Evolutionary conservation across 2,113 vertebrate species (phyloP), one percentile per base, ranked within the genome.

Genomic region (Pionites leucogaster): DNA sequence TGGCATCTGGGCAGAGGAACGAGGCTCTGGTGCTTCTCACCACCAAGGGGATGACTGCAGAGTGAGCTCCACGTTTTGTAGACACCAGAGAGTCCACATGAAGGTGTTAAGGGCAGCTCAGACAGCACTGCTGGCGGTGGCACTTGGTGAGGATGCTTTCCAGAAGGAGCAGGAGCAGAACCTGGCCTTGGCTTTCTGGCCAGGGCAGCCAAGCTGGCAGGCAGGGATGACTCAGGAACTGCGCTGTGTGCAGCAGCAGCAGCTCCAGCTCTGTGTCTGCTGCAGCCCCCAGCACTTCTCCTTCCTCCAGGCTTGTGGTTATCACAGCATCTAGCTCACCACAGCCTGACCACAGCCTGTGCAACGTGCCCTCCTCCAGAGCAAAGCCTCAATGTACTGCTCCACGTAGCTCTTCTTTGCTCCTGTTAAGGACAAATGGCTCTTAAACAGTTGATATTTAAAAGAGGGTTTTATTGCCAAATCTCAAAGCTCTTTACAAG

Each of bases 381-480:
- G 88, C 65, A 86, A 81, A 68, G 67, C 72, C 60, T 74, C 47
- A 2, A 2, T 9, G 41, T n/a, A n/a, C 60, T 2, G 7, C 5
- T 59, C 62, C 75, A 77, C n/a, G n/a, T 68, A 55, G 35, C 11
- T 6, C 44, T 24, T 82, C 92, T 82, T 69, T 57, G 19, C 53
- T 82, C 41, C 47, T 4, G 0, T 64, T 42, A 35, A 50, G 65
- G 90, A 97, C 95, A 97, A 95, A 97, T 13, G 37, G 86, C 74
- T 95, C 89, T 87, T 39, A 57, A 64, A 53, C 91, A 77, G 77
- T 80, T 46, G 46, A 41, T 96, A 94, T 84, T 91, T 68, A 92
- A 96, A 96, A 96, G 80, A 91, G 62, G 57, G 46, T 42, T 98
- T 98, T 98, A 98, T 98, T 98, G 96, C 96, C 95, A 96, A 96